A percentile compares a stretch with the other conserved stretches of the same genome.
Conservation (phyloP, 2,113 vertebrate species). For the Alaudala cheleensis region DNA sequence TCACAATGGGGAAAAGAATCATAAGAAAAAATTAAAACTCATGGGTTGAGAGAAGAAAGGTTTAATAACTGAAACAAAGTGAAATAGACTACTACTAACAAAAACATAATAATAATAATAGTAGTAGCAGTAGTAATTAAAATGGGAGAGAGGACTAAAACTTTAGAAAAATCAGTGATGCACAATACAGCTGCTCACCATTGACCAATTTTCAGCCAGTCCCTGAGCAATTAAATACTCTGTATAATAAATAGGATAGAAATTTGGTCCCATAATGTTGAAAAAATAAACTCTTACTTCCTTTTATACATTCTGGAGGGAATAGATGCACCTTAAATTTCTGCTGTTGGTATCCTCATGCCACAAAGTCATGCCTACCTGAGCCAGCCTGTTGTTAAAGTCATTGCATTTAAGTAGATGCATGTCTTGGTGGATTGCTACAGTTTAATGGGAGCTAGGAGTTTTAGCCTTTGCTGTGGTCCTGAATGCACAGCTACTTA, state of each 20-base stretch:
- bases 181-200: not conserved
- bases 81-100: not conserved
- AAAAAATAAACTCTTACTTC: not conserved
- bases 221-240: not conserved
- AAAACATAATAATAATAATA: not conserved
- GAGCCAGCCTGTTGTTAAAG: not conserved
- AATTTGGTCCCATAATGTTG: not conserved
- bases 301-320: not conserved
- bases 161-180: not conserved
- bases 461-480: not conserved
- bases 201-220: not conserved
- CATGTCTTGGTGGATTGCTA: not conserved
- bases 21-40: not conserved
- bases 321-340: not conserved
- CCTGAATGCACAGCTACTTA: not conserved
- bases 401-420: not conserved
- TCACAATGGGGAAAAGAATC: not conserved
- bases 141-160: not conserved
- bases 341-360: not conserved
- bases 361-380: not conserved
- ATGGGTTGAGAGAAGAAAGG: not conserved
- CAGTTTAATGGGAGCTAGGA: not conserved
- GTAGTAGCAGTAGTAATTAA: not conserved
- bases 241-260: not conserved
- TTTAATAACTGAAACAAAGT: not conserved